Evolutionary conservation across 1,140 invertebrate genomes (phyloP), one percentile per base, ranked within the genome.

Genomic region (Orchestia grillus): DNA sequence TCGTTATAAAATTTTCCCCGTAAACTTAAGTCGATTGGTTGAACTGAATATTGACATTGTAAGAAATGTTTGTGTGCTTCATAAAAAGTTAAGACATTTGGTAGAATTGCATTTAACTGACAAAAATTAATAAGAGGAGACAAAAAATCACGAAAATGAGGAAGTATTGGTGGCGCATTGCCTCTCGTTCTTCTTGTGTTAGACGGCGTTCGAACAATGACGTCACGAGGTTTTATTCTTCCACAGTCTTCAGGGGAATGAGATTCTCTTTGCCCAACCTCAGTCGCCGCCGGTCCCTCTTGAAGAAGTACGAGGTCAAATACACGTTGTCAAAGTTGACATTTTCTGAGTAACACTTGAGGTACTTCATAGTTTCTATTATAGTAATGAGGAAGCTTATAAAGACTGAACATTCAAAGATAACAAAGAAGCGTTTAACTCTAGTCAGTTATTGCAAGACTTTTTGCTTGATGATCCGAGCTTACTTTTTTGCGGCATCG

Each of bases 261-360:
- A 96, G 53, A 44, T 40, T 4, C 42, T 88, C 11, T 90, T 96
- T 96, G 0, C 95, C 95, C 44, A 44, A 88, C 44, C 87, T 88
- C 15, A 1, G n/a, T 44, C 95, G n/a, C 28, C 95, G 43, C 15
- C 16, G n/a, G 87, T 96, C 95, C 28, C 95, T 62, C 77, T 77
- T 87, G 44, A n/a, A 45, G 87, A 96, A 90, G 44, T 96, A 96
- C 15, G 62, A 44, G 19, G 77, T 90, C 41, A 96, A 90, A 77
- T 96, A 96, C 36, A 90, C 44, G 44, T 96, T 96, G 44, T 96
- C 95, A 44, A 90, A 96, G 77, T 96, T 91, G 28, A 96, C 28
- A 87, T 96, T 57, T 47, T 87, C 28, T n/a, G 47, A 11, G 44
- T 96, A 96, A n/a, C 87, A 11, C 47, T 47, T 87, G n/a, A 96